Conservation (phyloP, 1,140 invertebrate species). For the Manduca sexta region DNA sequence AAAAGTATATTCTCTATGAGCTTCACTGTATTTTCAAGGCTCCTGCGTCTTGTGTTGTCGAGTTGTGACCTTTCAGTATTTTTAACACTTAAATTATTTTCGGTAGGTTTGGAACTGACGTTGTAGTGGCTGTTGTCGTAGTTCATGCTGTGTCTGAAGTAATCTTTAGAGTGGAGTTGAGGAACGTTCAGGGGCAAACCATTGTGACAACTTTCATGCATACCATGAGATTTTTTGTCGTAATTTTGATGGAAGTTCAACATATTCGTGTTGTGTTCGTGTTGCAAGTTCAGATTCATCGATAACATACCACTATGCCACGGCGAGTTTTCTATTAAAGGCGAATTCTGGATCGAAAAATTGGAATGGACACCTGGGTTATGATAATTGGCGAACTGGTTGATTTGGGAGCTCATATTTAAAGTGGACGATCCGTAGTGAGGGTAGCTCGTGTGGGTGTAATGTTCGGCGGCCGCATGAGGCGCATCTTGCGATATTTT, state of each 20-base stretch:
- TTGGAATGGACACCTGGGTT: constrained; percentile 29
- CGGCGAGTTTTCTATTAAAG: constrained; percentile 18
- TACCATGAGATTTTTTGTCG: constrained; percentile 8
- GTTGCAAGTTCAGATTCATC: constrained; percentile 46
- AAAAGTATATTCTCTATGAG: constrained; percentile 59
- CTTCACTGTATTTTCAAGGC: constrained; percentile 54
- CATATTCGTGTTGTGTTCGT: constrained; percentile 21
- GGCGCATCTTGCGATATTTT: constrained; percentile 38
- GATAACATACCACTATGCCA: constrained; percentile 49
- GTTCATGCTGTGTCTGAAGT: constrained; percentile 30
- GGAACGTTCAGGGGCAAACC: not conserved
- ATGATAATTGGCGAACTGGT: constrained; percentile 40
- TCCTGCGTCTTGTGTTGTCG: constrained; percentile 37
- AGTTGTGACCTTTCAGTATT: constrained; percentile 13
- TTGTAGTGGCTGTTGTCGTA: constrained; percentile 14
- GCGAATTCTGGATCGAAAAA: constrained; percentile 29
- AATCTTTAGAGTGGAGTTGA: constrained; percentile 32
- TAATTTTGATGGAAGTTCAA: constrained; percentile 21
- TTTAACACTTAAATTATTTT: constrained; percentile 31
- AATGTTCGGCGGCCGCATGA: constrained; percentile 27
- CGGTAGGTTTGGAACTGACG: not conserved
- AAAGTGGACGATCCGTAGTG: constrained; percentile 30
- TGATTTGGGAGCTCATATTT: constrained; percentile 34
- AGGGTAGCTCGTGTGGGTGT: constrained; percentile 36
- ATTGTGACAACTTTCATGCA: not conserved